These are phyloP conservation scores for Zoanthus sociatus DNA, from an alignment of 92 coral and sea anemone species.

Conservation along the genomic window DNA sequence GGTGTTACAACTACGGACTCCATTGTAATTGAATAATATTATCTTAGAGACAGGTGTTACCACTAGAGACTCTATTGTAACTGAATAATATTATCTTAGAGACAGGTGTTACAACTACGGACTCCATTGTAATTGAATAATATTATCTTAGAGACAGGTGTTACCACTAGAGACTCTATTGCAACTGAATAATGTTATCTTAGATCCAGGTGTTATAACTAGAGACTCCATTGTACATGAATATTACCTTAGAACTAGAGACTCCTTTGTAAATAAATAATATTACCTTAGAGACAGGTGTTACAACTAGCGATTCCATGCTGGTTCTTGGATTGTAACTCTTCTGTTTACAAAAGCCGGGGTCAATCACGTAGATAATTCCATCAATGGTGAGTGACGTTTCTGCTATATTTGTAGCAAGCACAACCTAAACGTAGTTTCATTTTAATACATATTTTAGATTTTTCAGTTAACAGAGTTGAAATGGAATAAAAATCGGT, in stretches of 20 bases:
- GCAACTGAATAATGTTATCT: constrained; percentile 55
- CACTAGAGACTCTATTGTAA: constrained; percentile 89
- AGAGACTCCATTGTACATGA: constrained; percentile 79
- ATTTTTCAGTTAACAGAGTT: too few relatives aligned
- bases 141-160: constrained; percentile 94
- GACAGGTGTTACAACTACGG: constrained; percentile 86
- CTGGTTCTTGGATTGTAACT: constrained; percentile 99
- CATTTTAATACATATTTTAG: too few relatives aligned
- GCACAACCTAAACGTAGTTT: constrained; percentile 69
- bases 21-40: constrained; percentile 53
- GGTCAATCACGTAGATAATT: constrained; percentile 97
- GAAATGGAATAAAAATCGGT: too few relatives aligned
- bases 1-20: constrained; percentile 99
- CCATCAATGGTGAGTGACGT: constrained; percentile 98
- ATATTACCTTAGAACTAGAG: constrained; percentile 92
- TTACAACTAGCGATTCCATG: constrained; percentile 98
- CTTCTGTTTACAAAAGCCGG: constrained; percentile 98
- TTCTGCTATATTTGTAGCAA: constrained; percentile 98
- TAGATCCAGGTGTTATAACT: constrained; percentile 95
- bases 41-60: constrained; percentile 98
- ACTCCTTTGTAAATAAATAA: constrained; percentile 67
- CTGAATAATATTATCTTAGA: constrained; percentile 72
- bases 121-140: not conserved
- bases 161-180: constrained; percentile 97
- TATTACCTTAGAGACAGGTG: constrained; percentile 95